These are phyloP conservation scores for Nycteola revayana DNA, from an alignment of 2,888 invertebrate genomes.

Conservation along the genomic window DNA sequence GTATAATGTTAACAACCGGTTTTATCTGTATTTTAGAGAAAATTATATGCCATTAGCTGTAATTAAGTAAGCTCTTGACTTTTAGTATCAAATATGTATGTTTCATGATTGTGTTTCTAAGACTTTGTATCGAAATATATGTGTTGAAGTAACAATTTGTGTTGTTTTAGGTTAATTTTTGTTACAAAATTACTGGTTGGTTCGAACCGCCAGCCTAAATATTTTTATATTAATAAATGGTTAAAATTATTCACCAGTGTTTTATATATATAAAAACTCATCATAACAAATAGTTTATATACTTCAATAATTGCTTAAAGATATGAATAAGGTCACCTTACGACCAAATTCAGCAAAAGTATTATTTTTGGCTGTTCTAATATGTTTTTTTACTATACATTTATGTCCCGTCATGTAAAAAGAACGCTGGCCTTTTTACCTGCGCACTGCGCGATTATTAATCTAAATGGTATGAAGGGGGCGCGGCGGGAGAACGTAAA, in stretches of 20 bases:
- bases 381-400: too few species aligned
- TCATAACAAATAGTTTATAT: neutral
- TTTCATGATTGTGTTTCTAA: conserved; percentile 18
- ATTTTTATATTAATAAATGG: conserved; percentile 37
- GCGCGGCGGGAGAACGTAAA: too few species aligned
- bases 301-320: too few species aligned
- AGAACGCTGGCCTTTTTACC: too few species aligned
- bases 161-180: conserved; percentile 32
- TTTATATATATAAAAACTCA: too few species aligned
- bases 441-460: too few species aligned
- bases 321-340: too few species aligned
- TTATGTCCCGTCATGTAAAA: too few species aligned
- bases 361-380: too few species aligned
- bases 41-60: conserved; percentile 32
- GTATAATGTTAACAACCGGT: conserved; percentile 16
- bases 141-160: conserved; percentile 24
- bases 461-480: too few species aligned
- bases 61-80: conserved; percentile 19
- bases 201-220: conserved; percentile 24
- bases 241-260: conserved; percentile 9
- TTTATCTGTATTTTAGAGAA: conserved; percentile 22
- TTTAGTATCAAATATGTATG: conserved; percentile 13
- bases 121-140: conserved; percentile 15
- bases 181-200: conserved; percentile 26
- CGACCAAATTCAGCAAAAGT: too few species aligned